Percentiles rank a stretch among this genome's conserved stretches.
These are phyloP conservation scores for Timema cristinae DNA, from an alignment of 2,888 invertebrate genomes.

Conservation along the genomic window DNA sequence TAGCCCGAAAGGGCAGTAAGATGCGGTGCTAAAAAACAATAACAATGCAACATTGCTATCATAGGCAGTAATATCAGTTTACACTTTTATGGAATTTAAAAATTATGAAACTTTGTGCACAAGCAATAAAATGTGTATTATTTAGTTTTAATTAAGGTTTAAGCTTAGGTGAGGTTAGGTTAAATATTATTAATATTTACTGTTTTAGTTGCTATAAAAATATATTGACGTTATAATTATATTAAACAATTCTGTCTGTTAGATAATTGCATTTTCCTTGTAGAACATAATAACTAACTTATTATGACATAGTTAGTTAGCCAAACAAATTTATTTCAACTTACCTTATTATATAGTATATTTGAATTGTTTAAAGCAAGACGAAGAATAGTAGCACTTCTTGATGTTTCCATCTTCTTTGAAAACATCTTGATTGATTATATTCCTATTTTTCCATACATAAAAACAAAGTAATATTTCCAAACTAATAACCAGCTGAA, in stretches of 20 bases:
- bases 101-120: no score
- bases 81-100: no score
- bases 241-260: not conserved
- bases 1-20: no score
- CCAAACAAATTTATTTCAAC: not conserved
- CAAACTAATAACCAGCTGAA: not conserved
- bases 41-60: no score
- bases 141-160: no score
- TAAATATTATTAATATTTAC: not conserved
- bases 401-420: slow-evolving; percentile 13
- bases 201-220: no score
- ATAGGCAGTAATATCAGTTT: no score
- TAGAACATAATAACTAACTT: not conserved
- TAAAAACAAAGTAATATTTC: not conserved
- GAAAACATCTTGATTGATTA: not conserved
- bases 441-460: not conserved
- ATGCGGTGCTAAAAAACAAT: no score
- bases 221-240: not conserved
- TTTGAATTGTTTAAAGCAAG: slow-evolving; percentile 4
- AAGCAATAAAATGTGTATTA: no score
- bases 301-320: no score
- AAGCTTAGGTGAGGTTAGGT: slow-evolving; percentile 1
- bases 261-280: no score
- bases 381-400: not conserved
- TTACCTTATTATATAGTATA: not conserved